These are phyloP conservation scores for Patella depressa DNA, from an alignment of 2,888 invertebrate species.

Conservation along the genomic window DNA sequence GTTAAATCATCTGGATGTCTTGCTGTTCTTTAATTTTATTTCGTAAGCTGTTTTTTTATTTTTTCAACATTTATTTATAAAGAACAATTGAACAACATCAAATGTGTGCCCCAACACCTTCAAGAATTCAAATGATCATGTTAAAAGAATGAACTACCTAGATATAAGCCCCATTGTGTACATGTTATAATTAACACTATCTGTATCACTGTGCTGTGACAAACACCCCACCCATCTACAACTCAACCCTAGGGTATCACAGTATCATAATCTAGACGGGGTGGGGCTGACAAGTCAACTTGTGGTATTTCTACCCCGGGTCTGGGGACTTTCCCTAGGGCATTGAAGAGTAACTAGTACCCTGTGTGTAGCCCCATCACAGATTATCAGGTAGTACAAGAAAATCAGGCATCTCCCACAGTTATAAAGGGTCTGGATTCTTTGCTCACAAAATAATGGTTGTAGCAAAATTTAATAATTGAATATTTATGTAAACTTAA, in stretches of 20 bases:
- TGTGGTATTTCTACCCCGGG: constrained; percentile 53
- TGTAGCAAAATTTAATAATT: too few species aligned
- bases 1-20: too few species aligned
- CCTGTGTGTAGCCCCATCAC: constrained; percentile 48
- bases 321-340: constrained; percentile 65
- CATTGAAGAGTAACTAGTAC: constrained; percentile 29
- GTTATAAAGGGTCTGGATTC: too few species aligned
- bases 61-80: too few species aligned
- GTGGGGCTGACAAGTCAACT: constrained; percentile 32
- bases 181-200: constrained; percentile 42
- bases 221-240: constrained; percentile 45
- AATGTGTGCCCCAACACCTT: too few species aligned
- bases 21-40: too few species aligned
- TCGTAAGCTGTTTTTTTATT: too few species aligned
- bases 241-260: constrained; percentile 54
- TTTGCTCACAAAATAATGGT: too few species aligned
- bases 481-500: too few species aligned
- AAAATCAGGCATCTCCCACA: neutral
- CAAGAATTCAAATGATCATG: too few species aligned
- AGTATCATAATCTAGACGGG: constrained; percentile 33
- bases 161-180: constrained; percentile 61
- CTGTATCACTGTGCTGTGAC: constrained; percentile 63
- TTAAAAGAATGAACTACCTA: constrained; percentile 31
- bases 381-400: constrained; percentile 10
- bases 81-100: too few species aligned